Evolutionary conservation across 2,113 vertebrate species (phyloP), one percentile per base, ranked within the genome.

Genomic region (Cinclus mexicanus): DNA sequence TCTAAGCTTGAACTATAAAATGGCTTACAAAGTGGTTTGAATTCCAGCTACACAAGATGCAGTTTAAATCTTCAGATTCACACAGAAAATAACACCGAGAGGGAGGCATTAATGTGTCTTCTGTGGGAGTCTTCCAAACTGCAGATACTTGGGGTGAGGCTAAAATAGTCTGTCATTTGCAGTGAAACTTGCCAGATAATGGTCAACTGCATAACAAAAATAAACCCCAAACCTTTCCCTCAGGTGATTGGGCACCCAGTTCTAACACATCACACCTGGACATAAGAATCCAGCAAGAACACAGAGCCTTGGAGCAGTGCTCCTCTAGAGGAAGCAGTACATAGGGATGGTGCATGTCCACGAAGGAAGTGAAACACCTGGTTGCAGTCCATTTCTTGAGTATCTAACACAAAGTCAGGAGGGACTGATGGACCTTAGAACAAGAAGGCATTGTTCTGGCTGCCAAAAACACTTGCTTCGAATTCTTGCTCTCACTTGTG

Each of bases 41-140:
- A 77, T 95, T 93, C 70, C 70, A 91, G 50, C 67, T 76, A 81
- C 63, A 80, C 31, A 47, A 91, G 70, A 42, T 39, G 20, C 53
- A 42, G 24, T 80, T 93, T 47, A 74, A 77, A 72, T 72, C 50
- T 90, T 83, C 59, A 74, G 33, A 31, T 33, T 83, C 10, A 2
- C 52, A 33, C 22, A 72, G 63, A 87, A 94, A 87, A 55, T 47
- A 42, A 18, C 39, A 33, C 21, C 55, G 44, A 31, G 25, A 83
- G 35, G 33, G 50, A 78, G 35, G 70, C 8, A 3, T 64, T 83
- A 61, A 17, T 7, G 4, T 16, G 26, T 61, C 50, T 88, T 88
- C 71, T 70, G 12, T 65, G 61, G 26, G 29, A 84, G 11, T 46
- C 39, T 85, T 91, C 55, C 56, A 63, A 82, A 63, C 42, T 83